A percentile compares a stretch with the other conserved stretches of the same genome.
These are phyloP conservation scores for Anoplius nigerrimus DNA, from an alignment of 2,888 invertebrate species.

Conservation along the genomic window DNA sequence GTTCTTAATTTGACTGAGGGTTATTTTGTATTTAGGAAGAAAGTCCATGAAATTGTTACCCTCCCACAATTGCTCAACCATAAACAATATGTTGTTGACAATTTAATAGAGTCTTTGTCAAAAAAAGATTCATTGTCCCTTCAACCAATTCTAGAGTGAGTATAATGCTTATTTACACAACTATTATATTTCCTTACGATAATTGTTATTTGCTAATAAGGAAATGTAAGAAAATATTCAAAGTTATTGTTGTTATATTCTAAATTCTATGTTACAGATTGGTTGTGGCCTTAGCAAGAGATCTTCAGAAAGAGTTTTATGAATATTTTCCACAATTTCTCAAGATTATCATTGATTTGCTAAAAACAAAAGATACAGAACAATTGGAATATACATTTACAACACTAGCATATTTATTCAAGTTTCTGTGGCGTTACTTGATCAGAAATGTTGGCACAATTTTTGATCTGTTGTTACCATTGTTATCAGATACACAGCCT, in stretches of 20 bases:
- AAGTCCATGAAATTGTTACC: slow-evolving; percentile 85
- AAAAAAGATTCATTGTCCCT: slow-evolving; percentile 84
- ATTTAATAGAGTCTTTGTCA: slow-evolving; percentile 84
- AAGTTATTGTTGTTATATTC: neutral
- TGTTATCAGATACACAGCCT: slow-evolving; percentile 86
- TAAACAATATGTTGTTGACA: slow-evolving; percentile 85
- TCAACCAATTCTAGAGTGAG: slow-evolving; percentile 91
- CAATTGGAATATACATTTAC: slow-evolving; percentile 91
- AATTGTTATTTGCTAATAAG: neutral
- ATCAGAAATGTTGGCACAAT: slow-evolving; percentile 86
- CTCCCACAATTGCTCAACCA: slow-evolving; percentile 89
- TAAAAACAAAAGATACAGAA: slow-evolving; percentile 87
- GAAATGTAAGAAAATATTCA: neutral
- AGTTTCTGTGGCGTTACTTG: slow-evolving; percentile 89
- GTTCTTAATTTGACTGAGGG: slow-evolving; percentile 90
- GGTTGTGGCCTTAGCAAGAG: slow-evolving; percentile 89
- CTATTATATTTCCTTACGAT: no score
- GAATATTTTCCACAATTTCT: slow-evolving; percentile 88
- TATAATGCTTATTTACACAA: slow-evolving; percentile 48
- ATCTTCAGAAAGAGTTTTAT: slow-evolving; percentile 92
- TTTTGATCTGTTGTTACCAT: slow-evolving; percentile 83
- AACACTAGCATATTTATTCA: slow-evolving; percentile 92
- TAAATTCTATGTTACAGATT: slow-evolving; percentile 77
- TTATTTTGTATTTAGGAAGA: slow-evolving; percentile 85
- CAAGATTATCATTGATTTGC: slow-evolving; percentile 82